Conservation (phyloP, 2,113 vertebrate species). For the Sisor rabdophorus region DNA sequence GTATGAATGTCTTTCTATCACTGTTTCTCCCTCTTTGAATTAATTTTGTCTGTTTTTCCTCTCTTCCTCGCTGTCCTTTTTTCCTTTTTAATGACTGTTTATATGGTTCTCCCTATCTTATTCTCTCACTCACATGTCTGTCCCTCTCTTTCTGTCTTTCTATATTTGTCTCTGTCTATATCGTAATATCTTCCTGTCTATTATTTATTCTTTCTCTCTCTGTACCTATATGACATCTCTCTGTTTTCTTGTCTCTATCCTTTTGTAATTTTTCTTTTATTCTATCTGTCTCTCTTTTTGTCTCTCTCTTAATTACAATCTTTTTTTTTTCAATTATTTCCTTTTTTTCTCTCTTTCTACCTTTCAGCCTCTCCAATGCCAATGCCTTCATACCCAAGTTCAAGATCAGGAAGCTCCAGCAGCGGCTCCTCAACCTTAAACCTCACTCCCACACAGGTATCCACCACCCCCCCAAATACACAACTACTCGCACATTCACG, state of each 20-base stretch:
- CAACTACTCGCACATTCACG: neutral
- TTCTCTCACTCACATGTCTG: neutral
- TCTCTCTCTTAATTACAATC: neutral
- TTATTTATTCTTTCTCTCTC: neutral
- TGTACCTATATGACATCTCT: neutral
- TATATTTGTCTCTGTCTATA: neutral
- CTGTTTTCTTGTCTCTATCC: neutral
- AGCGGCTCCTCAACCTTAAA: constrained; percentile 88
- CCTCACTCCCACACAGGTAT: constrained; percentile 84
- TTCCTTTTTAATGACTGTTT: no score
- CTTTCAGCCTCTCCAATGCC: constrained; percentile 77
- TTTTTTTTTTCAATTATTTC: neutral
- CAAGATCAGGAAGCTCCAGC: constrained; percentile 83
- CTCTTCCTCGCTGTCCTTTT: no score
- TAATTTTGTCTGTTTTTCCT: no score
- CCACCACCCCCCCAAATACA: neutral
- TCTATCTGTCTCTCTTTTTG: no score
- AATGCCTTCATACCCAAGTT: constrained; percentile 78
- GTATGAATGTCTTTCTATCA: neutral
- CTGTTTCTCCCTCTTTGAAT: neutral
- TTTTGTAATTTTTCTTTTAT: neutral
- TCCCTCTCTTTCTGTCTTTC: neutral
- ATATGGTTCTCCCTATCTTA: neutral
- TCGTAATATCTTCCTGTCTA: no score
- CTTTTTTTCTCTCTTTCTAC: neutral